These are phyloP conservation scores for Aleadryas rufinucha DNA, from an alignment of 2,113 vertebrate genomes.

Conservation along the genomic window DNA sequence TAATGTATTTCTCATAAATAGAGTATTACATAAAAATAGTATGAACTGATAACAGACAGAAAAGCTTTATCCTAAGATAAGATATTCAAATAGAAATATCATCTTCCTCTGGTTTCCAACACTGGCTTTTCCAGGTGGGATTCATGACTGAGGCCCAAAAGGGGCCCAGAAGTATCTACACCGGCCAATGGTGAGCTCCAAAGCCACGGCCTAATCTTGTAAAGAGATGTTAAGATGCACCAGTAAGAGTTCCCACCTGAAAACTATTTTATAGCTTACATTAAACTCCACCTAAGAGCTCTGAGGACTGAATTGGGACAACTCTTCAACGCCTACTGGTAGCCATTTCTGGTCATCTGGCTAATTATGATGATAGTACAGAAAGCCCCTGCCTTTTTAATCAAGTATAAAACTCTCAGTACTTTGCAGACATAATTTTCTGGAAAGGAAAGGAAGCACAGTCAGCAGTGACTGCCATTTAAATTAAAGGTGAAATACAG, in stretches of 20 bases:
- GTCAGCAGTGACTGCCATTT: background rate
- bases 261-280: background rate
- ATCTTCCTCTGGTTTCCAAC: background rate
- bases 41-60: background rate
- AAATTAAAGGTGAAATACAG: background rate
- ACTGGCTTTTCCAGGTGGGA: background rate
- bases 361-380: background rate
- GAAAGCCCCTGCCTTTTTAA: background rate
- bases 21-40: background rate
- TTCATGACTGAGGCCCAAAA: background rate
- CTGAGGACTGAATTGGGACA: background rate
- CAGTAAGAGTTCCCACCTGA: background rate
- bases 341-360: background rate
- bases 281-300: background rate
- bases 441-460: background rate
- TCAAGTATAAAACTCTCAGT: background rate
- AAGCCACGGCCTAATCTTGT: background rate
- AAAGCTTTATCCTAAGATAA: background rate
- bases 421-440: background rate
- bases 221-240: background rate
- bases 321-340: accelerated
- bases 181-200: background rate
- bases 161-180: background rate
- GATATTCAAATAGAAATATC: background rate
- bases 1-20: background rate